phyloP scores from a whole-genome alignment of 2,888 invertebrate species.

The Hirtodrosophila cameraria region DNA sequence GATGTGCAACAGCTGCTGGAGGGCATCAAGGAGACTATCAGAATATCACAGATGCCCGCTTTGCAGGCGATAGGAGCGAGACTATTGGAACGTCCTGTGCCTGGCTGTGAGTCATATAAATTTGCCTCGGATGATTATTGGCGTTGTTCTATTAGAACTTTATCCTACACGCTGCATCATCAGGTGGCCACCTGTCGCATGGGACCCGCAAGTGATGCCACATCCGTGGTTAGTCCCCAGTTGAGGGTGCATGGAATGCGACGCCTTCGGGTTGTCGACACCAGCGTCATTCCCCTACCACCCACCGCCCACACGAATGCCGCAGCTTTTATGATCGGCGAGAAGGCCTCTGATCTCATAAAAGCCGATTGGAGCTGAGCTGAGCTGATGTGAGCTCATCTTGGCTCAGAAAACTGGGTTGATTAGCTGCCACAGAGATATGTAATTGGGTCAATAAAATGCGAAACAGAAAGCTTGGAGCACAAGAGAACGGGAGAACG shows the following conservation, averaged over 20 bases:
- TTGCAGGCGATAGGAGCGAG: constrained; percentile 86
- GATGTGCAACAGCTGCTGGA: constrained; percentile 86
- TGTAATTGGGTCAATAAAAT: constrained; percentile 66
- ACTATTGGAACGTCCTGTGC: constrained; percentile 85
- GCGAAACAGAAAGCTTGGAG: constrained; percentile 30
- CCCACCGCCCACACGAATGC: constrained; percentile 89
- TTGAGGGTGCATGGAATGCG: constrained; percentile 87
- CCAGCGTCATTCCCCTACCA: constrained; percentile 88
- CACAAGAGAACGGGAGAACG: constrained; percentile 6
- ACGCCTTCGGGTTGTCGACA: constrained; percentile 88
- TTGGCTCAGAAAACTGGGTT: neutral
- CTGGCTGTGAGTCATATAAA: constrained; percentile 85
- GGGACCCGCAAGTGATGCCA: constrained; percentile 87
- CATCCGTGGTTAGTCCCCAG: constrained; percentile 87
- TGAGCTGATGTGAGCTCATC: neutral
- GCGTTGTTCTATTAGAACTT: constrained; percentile 87
- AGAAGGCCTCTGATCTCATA: constrained; percentile 89
- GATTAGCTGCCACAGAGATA: constrained; percentile 6
- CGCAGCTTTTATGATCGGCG: constrained; percentile 89
- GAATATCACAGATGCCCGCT: constrained; percentile 86
- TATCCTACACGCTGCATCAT: constrained; percentile 87
- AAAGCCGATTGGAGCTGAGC: constrained; percentile 52
- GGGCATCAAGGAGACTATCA: constrained; percentile 87
- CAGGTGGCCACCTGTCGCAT: constrained; percentile 89
- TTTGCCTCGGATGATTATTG: constrained; percentile 89